Conservation (phyloP, 2,113 vertebrate species). For the Nannobrachium achirus region DNA sequence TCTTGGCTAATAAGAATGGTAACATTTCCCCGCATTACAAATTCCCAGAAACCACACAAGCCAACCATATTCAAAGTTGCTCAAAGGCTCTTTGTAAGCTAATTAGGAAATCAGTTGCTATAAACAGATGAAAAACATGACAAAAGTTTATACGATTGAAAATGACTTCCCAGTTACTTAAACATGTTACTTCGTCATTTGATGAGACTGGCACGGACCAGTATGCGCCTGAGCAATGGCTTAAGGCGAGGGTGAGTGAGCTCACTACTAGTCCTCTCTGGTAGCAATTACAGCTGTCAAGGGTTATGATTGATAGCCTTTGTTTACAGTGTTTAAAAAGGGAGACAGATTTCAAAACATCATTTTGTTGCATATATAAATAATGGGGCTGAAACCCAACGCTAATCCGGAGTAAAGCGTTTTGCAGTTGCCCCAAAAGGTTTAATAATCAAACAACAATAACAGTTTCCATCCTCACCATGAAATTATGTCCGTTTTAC, state of each 20-base stretch:
- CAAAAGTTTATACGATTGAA: slow-evolving; percentile 33
- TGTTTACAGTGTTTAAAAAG: slow-evolving; percentile 83
- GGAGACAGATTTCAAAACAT: slow-evolving; percentile 81
- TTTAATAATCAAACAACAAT: slow-evolving; percentile 81
- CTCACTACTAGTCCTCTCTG: slow-evolving; percentile 64
- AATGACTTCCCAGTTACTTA: slow-evolving; percentile 27
- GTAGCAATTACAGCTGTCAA: slow-evolving; percentile 79
- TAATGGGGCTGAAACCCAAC: slow-evolving; percentile 70
- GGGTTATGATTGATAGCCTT: slow-evolving; percentile 82
- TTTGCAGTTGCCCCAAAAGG: slow-evolving; percentile 68
- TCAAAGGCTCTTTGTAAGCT: background rate
- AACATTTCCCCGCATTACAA: slow-evolving; percentile 17
- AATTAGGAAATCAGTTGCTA: slow-evolving; percentile 43
- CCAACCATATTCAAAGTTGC: slow-evolving; percentile 19
- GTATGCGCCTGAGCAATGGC: slow-evolving; percentile 22
- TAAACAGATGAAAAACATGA: slow-evolving; percentile 33
- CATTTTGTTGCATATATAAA: slow-evolving; percentile 75
- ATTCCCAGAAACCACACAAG: slow-evolving; percentile 33
- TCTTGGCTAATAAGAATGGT: slow-evolving; percentile 12
- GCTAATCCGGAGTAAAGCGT: slow-evolving; percentile 68
- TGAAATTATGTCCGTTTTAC: slow-evolving; percentile 80
- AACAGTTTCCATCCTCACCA: slow-evolving; percentile 83
- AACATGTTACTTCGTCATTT: slow-evolving; percentile 40
- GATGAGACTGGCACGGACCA: slow-evolving; percentile 46
- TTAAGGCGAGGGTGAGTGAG: slow-evolving; percentile 25